Base-by-base conservation (phyloP, 2,797 vertebrate genomes). In the Eleutherodactylus coqui region DNA sequence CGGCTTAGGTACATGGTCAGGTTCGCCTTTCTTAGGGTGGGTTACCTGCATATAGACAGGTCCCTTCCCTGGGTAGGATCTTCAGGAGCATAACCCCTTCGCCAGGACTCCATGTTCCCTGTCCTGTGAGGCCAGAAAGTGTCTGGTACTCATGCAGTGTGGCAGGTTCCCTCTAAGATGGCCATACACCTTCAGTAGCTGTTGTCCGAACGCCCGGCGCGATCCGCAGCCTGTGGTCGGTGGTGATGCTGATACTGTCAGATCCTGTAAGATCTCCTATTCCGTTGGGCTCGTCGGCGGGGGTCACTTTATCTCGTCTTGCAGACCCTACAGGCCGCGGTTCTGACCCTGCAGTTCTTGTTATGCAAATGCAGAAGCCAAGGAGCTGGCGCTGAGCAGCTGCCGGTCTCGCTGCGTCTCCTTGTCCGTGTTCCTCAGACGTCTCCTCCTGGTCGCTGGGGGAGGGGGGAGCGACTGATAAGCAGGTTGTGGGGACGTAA, bases 361-460 rank as follows among this genome's bases (percentile, higher is more conserved):
- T 95, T 91, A 96, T 96, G 95, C 92, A 95, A 95, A 96, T 96
- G 32, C 21, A 7, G n/a, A 88, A 91, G 92, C 92, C 91, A 17
- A 13, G 36, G 47, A 81, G 64, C 45, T 19, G 38, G 29, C 45
- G 36, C 43, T 38, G 79, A 75, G 43, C 82, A 84, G 82, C 82
- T 84, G 82, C 82, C 49, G 43, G 36, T 43, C 53, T 38, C 27
- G 51, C 55, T 43, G 55, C 14, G 14, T 17, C 75, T 36, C 49
- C 70, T 75, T 24, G n/a, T 21, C 75, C 77, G 3, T 67, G 79
- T 80, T 45, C 60, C 29, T 21, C 60, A 38, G 27, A 43, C 19
- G 55, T 62, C 55, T 27, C n/a, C 14, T 45, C 9, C 53, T 45
- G 79, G 60, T n/a, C 24, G 60, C 45, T 51, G 17, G 19, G 41